phyloP scores from a whole-genome alignment of 2,797 vertebrate genomes.

The Ceryle rudis region DNA sequence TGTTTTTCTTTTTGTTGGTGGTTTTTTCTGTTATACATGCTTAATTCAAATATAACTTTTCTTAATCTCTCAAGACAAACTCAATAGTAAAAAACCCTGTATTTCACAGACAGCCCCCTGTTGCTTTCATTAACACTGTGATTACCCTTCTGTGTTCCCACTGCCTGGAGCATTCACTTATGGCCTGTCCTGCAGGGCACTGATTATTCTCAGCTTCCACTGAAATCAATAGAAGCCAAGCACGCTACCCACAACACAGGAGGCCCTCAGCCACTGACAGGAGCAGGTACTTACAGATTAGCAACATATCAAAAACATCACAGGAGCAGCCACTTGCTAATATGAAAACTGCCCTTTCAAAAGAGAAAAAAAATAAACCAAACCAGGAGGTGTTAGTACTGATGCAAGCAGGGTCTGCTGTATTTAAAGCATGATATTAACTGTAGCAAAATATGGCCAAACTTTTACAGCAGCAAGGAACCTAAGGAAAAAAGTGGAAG shows the following conservation, averaged over 20 bases:
- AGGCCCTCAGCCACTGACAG: neutral
- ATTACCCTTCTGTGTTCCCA: slow-evolving; percentile 28
- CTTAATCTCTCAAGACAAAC: neutral
- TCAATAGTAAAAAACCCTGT: neutral
- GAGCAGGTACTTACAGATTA: slow-evolving; percentile 8
- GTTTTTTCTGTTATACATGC: neutral
- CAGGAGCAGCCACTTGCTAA: slow-evolving; percentile 38
- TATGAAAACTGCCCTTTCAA: neutral
- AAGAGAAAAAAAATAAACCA: too few relatives aligned
- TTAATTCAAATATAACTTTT: neutral
- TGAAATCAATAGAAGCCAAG: slow-evolving; percentile 5
- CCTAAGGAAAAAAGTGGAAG: neutral
- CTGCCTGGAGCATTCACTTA: slow-evolving; percentile 13
- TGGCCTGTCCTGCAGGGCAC: slow-evolving; percentile 1
- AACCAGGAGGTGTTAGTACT: neutral
- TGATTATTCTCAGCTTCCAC: slow-evolving; percentile 35
- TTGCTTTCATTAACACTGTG: slow-evolving; percentile 25
- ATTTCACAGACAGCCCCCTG: slow-evolving; percentile 21
- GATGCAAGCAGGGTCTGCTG: neutral
- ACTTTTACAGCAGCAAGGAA: neutral
- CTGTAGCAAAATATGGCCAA: neutral
- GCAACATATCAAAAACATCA: slow-evolving; percentile 23
- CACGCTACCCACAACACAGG: neutral
- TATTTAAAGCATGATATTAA: neutral
- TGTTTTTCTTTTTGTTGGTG: neutral